Conservation (phyloP, 1,140 invertebrate genomes). For the Berghia stephanieae region DNA sequence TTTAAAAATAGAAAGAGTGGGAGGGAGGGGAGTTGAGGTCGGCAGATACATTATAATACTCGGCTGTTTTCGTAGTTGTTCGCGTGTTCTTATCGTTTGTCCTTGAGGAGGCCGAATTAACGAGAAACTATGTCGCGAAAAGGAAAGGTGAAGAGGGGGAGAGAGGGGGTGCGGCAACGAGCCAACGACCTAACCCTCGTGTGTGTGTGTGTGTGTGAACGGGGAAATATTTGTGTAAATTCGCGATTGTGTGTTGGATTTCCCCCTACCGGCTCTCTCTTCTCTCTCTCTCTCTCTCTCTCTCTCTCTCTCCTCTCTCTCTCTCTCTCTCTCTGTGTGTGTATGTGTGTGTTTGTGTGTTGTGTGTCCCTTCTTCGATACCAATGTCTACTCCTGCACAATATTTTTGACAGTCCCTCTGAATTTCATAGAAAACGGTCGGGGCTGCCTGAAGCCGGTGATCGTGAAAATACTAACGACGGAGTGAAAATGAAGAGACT, state of each 20-base stretch:
- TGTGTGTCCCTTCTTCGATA: background rate
- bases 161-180: background rate
- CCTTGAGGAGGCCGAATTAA: background rate
- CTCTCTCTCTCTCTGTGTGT: background rate
- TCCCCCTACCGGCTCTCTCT: background rate
- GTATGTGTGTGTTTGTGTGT: background rate
- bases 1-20: background rate
- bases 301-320: background rate
- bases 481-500: no score
- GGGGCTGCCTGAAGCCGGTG: no score
- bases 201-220: no score
- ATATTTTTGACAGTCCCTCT: background rate
- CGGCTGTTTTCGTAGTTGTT: no score
- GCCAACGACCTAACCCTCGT: slow-evolving; percentile 23
- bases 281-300: background rate
- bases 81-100: background rate
- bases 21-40: slow-evolving; percentile 1
- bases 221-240: background rate
- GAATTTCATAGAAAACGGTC: no score
- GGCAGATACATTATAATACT: no score
- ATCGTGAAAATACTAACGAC: background rate
- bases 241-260: background rate
- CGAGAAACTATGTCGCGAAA: background rate
- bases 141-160: background rate
- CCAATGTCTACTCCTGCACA: background rate